Base-by-base conservation (phyloP, 2,888 invertebrate genomes). In the Pollenia labialis region DNA sequence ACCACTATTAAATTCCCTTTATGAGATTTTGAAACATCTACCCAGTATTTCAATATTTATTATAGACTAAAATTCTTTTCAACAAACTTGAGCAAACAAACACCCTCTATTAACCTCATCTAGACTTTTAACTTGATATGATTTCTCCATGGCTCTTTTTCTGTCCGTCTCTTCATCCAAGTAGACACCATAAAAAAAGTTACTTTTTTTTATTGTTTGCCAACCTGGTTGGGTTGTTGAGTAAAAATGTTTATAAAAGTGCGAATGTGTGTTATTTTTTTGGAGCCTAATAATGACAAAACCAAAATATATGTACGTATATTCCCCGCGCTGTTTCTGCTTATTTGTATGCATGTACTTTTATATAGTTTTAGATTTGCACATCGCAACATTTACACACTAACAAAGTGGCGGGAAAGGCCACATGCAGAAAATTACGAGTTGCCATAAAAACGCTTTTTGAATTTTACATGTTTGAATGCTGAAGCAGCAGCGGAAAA, bases 371-470 rank as follows among this genome's bases (percentile, higher is more conserved):
- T 32, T 58, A 12, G 44, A n/a, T 62, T 2, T n/a, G 11, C 58
- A 58, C 10, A 18, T 6, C 32, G 1, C 16, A 1, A 54, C 44
- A 46, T 23, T 9, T 11, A 14, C 46, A 12, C 71, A 18, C 40
- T 14, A n/a, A 32, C 4, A 40, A 80, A 32, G 32, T 6, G 32
- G 32, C 75, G 71, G 69, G 52, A 79, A 80, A 79, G 62, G 85
- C 85, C 85, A 79, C 88, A 85, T 81, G 81, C 84, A 86, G 77
- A 74, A 88, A 81, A 79, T 86, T 88, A 86, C 85, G 84, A 84
- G 79, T 86, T 84, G 74, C 81, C 85, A 84, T 88, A 86, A 88
- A 88, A 88, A 88, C 81, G 88, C 81, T 86, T 86, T 86, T 86
- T 88, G 84, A 86, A 86, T 88, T 88, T 86, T 52, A 74, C 74